Evolutionary conservation across 2,797 vertebrate genomes (phyloP).

Genomic region (Myotis planiceps): DNA sequence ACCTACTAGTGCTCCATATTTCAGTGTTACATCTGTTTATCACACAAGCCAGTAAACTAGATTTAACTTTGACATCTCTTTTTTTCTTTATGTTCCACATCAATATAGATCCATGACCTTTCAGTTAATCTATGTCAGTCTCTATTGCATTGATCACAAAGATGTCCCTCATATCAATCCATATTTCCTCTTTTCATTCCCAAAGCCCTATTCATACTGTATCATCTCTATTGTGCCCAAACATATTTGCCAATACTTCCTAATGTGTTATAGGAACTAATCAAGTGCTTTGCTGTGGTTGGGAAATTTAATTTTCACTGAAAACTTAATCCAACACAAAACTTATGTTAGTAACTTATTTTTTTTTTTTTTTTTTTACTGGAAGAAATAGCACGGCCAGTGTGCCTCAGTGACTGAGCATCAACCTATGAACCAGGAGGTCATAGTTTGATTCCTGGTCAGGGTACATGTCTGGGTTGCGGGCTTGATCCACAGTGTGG

Average conservation of each 20-base stretch:
- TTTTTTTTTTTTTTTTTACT: neutral
- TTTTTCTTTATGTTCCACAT: neutral
- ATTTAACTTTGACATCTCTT: neutral
- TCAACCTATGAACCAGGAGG: neutral
- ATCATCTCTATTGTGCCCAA: neutral
- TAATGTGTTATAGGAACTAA: neutral
- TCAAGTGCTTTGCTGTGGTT: neutral
- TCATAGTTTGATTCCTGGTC: neutral
- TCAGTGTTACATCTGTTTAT: neutral
- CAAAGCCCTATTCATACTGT: neutral
- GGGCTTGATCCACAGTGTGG: neutral
- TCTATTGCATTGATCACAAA: neutral
- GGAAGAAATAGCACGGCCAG: neutral
- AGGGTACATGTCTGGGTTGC: neutral
- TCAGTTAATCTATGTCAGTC: neutral
- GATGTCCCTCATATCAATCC: neutral
- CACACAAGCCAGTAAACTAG: neutral
- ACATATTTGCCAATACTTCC: neutral
- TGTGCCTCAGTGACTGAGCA: neutral
- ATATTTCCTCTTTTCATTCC: neutral
- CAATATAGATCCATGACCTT: neutral
- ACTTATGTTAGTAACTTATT: neutral
- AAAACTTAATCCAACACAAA: neutral
- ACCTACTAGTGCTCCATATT: neutral
- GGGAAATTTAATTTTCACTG: neutral